Evolutionary conservation across 2,797 vertebrate genomes (phyloP).

Genomic region (Poliocrania exsul): DNA sequence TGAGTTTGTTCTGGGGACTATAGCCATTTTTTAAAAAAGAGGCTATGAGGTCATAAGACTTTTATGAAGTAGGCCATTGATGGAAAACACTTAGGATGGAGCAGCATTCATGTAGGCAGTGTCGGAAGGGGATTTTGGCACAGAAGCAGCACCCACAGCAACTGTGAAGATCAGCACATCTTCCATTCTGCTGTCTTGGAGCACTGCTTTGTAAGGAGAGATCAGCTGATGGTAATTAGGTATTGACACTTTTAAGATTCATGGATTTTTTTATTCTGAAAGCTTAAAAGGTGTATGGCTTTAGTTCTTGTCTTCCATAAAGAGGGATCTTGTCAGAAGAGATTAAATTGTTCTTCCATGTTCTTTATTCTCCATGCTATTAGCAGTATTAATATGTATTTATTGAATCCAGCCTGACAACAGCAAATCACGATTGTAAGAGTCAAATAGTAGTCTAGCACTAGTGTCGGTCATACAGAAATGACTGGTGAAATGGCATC

Average conservation of each 20-base stretch:
- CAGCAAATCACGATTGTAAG: neutral
- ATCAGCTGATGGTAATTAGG: neutral
- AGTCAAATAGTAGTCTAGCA: neutral
- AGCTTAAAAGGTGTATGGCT: neutral
- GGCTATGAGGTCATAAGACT: conserved; percentile 17
- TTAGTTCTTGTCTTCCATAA: neutral
- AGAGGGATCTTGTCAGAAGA: neutral
- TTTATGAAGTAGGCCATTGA: conserved; percentile 49
- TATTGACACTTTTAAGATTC: neutral
- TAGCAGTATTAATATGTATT: neutral
- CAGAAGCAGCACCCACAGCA: neutral
- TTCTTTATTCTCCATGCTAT: neutral
- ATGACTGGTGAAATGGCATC: neutral
- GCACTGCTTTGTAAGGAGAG: neutral
- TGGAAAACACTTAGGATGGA: conserved; percentile 14
- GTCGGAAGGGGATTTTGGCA: neutral
- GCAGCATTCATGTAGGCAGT: conserved; percentile 37
- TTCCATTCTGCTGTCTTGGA: neutral
- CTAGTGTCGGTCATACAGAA: neutral
- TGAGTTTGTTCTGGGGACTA: neutral
- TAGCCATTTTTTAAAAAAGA: conserved; percentile 4
- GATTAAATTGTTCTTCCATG: neutral
- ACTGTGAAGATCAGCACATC: neutral
- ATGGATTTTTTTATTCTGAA: neutral
- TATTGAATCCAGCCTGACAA: neutral